Percentiles rank a stretch among this genome's conserved stretches.
These are phyloP conservation scores for Sinotaia quadrata DNA, from an alignment of 2,888 invertebrate genomes.

Conservation along the genomic window DNA sequence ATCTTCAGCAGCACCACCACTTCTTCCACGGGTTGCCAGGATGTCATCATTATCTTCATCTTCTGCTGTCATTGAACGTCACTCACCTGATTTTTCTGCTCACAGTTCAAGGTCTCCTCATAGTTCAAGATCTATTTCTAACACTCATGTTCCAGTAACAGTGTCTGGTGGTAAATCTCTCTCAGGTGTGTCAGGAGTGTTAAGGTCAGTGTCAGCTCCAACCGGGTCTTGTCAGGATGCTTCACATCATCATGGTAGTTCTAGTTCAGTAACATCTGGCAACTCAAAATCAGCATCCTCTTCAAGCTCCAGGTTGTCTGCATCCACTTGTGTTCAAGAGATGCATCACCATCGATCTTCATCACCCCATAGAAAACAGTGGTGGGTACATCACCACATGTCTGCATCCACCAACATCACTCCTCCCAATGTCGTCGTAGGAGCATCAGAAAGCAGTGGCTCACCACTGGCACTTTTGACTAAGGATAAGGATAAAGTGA, in stretches of 20 bases:
- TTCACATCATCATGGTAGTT: constrained; percentile 8
- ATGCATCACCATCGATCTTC: constrained; percentile 25
- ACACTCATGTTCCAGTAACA: constrained; percentile 28
- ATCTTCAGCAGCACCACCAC: constrained; percentile 34
- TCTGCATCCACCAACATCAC: constrained; percentile 66
- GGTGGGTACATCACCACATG: constrained; percentile 76
- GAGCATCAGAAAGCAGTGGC: constrained; percentile 47
- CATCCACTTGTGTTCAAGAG: constrained; percentile 69
- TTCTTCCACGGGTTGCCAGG: constrained; percentile 39
- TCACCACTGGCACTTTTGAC: constrained; percentile 54
- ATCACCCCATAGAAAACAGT: constrained; percentile 28
- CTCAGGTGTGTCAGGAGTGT: no score
- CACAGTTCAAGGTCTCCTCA: constrained; percentile 27
- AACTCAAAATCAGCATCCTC: constrained; percentile 26
- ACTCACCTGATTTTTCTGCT: no score
- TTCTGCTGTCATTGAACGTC: constrained; percentile 25
- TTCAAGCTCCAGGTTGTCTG: constrained; percentile 28
- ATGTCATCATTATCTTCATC: constrained; percentile 23
- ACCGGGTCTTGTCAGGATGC: not conserved
- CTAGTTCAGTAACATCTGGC: constrained; percentile 5
- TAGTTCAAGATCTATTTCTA: constrained; percentile 19
- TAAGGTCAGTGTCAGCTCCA: constrained; percentile 1
- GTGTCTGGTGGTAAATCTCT: constrained; percentile 9
- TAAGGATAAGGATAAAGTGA: constrained; percentile 78
- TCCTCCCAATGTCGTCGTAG: constrained; percentile 72